Evolutionary conservation across 2,888 invertebrate genomes (phyloP).

Genomic region (Pandemis corylana): DNA sequence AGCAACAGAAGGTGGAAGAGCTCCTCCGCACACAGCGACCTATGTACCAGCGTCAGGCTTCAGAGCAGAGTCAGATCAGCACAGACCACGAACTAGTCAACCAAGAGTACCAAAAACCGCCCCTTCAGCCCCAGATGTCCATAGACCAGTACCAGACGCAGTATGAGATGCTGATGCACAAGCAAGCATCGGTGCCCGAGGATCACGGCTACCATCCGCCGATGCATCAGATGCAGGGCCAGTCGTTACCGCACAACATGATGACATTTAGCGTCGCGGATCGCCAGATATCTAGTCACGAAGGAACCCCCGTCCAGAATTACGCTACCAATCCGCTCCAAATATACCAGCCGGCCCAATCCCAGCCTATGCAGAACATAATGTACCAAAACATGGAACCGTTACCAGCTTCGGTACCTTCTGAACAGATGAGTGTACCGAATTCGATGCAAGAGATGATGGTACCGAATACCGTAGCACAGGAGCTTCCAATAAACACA

Average conservation of each 20-base stretch:
- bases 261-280: constrained; percentile 71
- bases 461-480: constrained; percentile 32
- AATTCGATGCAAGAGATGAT: constrained; percentile 44
- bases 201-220: constrained; percentile 69
- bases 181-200: constrained; percentile 67
- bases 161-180: constrained; percentile 63
- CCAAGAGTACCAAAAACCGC: constrained; percentile 65
- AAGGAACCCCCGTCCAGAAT: constrained; percentile 82
- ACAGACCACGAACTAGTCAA: constrained; percentile 57
- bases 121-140: constrained; percentile 72
- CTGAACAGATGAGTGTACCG: not conserved
- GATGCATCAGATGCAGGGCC: constrained; percentile 73
- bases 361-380: constrained; percentile 52
- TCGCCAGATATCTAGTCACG: constrained; percentile 82
- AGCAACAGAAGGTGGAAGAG: constrained; percentile 80
- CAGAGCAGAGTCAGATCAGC: constrained; percentile 79
- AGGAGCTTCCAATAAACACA: constrained; percentile 30
- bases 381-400: constrained; percentile 19
- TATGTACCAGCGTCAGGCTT: constrained; percentile 75
- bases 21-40: constrained; percentile 71
- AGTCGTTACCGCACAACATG: constrained; percentile 75
- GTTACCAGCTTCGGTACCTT: not conserved
- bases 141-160: constrained; percentile 72
- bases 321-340: constrained; percentile 77
- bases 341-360: constrained; percentile 71